Conservation (phyloP, 2,113 vertebrate species). For the Rutilus rutilus region DNA sequence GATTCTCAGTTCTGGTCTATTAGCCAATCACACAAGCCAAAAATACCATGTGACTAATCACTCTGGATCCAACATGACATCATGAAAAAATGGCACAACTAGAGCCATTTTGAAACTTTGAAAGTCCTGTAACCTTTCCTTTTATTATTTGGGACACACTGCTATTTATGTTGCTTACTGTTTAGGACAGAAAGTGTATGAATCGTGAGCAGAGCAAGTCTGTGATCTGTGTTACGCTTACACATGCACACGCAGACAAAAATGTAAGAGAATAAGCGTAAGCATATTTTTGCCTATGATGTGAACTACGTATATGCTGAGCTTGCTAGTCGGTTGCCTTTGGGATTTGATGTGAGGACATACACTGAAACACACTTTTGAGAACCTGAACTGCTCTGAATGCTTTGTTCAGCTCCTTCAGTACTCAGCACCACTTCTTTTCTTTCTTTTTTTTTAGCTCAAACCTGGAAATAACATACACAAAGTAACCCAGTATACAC, state of each 20-base stretch:
- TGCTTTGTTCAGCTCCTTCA: background rate
- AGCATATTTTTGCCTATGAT: conserved; percentile 21
- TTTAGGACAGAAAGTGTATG: background rate
- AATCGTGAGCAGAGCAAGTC: background rate
- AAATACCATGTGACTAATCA: background rate
- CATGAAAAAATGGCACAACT: background rate
- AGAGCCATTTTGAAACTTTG: background rate
- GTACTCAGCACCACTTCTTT: background rate
- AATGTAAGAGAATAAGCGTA: conserved; percentile 11
- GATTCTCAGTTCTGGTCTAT: background rate
- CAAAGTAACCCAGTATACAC: too few relatives aligned
- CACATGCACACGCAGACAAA: conserved; percentile 43
- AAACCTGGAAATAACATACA: background rate
- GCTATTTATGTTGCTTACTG: background rate
- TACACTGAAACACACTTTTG: background rate
- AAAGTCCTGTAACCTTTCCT: too few relatives aligned
- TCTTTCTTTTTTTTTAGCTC: background rate
- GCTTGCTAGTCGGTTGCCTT: background rate
- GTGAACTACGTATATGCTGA: background rate
- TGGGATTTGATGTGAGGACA: background rate
- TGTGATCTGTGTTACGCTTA: background rate
- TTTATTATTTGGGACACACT: background rate
- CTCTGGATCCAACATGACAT: background rate
- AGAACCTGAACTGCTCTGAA: background rate
- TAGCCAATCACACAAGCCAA: background rate